A percentile compares a stretch with the other conserved stretches of the same genome.
Conservation (phyloP, 2,113 vertebrate species). For the Atractosteus spatula region DNA sequence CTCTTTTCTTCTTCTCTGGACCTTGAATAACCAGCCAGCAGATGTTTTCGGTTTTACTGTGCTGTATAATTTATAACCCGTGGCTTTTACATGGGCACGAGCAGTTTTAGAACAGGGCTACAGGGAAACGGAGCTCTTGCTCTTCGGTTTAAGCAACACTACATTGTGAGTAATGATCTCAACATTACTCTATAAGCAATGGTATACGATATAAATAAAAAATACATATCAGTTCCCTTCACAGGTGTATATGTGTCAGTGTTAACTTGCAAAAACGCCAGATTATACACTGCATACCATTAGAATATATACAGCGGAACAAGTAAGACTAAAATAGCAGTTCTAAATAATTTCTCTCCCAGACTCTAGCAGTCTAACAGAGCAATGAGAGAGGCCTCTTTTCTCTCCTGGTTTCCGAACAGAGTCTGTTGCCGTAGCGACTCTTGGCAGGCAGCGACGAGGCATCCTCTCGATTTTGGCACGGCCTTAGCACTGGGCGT, state of each 20-base stretch:
- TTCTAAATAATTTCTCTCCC: no score
- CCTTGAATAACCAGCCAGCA: conserved; percentile 57
- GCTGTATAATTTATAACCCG: conserved; percentile 57
- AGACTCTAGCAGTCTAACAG: no score
- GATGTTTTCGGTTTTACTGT: conserved; percentile 62
- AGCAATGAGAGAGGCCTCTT: background rate
- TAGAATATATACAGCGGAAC: background rate
- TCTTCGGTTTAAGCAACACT: conserved; percentile 18
- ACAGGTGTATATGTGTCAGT: no score
- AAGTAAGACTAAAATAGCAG: background rate
- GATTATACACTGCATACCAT: background rate
- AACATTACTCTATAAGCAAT: background rate
- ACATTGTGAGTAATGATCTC: background rate
- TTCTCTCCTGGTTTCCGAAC: conserved; percentile 13
- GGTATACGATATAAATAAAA: background rate
- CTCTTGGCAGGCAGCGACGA: conserved; percentile 51
- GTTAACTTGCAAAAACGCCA: no score
- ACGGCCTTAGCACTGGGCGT: conserved; percentile 56
- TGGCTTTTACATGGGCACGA: conserved; percentile 35
- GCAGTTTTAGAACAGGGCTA: conserved; percentile 35
- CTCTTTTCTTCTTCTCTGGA: conserved; percentile 44
- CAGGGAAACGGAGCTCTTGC: background rate
- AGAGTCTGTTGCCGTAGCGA: conserved; percentile 29
- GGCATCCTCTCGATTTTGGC: conserved; percentile 55
- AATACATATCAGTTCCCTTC: background rate